Evolutionary conservation across 2,888 invertebrate species (phyloP).

Genomic region (Hoplodrina ambigua): DNA sequence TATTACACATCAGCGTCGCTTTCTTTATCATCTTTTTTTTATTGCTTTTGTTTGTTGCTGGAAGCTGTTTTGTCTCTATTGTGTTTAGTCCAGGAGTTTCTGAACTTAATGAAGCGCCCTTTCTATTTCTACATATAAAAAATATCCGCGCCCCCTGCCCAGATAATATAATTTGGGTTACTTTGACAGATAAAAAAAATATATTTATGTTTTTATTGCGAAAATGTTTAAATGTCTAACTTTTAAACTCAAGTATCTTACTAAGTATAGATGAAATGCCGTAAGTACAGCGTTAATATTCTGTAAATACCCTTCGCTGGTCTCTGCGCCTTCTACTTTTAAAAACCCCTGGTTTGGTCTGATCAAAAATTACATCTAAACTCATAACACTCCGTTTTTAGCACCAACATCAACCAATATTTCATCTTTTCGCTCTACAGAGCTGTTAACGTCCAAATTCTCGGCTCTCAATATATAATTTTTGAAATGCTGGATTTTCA

Average conservation of each 20-base stretch:
- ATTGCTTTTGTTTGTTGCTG: not conserved
- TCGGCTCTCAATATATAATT: slow-evolving; percentile 2
- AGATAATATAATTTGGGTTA: too few relatives aligned
- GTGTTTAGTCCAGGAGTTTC: not conserved
- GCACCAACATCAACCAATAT: slow-evolving; percentile 8
- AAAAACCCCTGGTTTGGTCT: not conserved
- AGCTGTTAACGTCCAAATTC: not conserved
- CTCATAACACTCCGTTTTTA: not conserved
- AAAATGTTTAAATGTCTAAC: too few relatives aligned
- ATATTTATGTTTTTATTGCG: too few relatives aligned
- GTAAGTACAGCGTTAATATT: too few relatives aligned
- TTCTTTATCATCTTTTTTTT: not conserved
- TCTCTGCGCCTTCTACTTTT: too few relatives aligned
- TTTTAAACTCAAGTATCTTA: too few relatives aligned
- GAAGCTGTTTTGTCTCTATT: slow-evolving; percentile 7
- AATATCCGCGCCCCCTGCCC: too few relatives aligned
- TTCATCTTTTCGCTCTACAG: not conserved
- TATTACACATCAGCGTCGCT: slow-evolving; percentile 1
- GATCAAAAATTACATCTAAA: not conserved
- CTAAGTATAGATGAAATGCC: too few relatives aligned
- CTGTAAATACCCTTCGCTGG: too few relatives aligned
- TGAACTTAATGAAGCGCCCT: too few relatives aligned
- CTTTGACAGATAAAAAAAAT: too few relatives aligned
- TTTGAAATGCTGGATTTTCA: slow-evolving; percentile 16
- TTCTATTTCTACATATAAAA: too few relatives aligned